Evolutionary conservation across 1,140 invertebrate species (phyloP).

Genomic region (Acarapis woodi): DNA sequence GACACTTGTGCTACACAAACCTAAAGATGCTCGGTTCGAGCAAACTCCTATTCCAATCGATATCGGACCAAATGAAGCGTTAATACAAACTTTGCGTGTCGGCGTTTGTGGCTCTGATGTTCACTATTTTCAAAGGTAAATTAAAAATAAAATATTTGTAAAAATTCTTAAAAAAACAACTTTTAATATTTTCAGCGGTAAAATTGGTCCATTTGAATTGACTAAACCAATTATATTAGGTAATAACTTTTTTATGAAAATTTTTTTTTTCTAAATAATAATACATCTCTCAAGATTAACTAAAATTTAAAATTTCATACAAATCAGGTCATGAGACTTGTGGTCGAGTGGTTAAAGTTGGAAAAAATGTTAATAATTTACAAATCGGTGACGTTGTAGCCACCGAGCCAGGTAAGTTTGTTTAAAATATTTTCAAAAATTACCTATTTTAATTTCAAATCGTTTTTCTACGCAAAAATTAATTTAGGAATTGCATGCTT

Average conservation of each 20-base stretch:
- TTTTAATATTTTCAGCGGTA: conserved; percentile 39
- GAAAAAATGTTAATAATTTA: conserved; percentile 39
- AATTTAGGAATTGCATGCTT: conserved; percentile 63
- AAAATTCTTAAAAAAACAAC: no score
- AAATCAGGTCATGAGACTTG: conserved; percentile 67
- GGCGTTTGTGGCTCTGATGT: conserved; percentile 92
- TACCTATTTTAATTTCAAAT: no score
- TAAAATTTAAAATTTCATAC: no score
- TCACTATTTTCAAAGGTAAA: conserved; percentile 69
- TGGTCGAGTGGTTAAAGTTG: conserved; percentile 34
- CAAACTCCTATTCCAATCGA: conserved; percentile 4
- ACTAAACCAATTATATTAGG: conserved; percentile 57
- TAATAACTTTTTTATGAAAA: no score
- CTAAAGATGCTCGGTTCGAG: conserved; percentile 5
- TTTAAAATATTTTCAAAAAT: no score
- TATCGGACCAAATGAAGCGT: conserved; percentile 5
- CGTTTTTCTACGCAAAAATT: no score
- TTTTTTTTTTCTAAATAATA: no score
- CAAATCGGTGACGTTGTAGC: conserved; percentile 60
- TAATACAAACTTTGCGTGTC: conserved; percentile 40
- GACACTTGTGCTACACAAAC: conserved; percentile 5
- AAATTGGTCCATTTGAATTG: conserved; percentile 50
- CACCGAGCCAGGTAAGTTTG: conserved; percentile 71
- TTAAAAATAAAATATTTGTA: no score
- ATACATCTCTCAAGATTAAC: no score